phyloP scores from a whole-genome alignment of 2,797 vertebrate genomes.

The Mastacembelus armatus region DNA sequence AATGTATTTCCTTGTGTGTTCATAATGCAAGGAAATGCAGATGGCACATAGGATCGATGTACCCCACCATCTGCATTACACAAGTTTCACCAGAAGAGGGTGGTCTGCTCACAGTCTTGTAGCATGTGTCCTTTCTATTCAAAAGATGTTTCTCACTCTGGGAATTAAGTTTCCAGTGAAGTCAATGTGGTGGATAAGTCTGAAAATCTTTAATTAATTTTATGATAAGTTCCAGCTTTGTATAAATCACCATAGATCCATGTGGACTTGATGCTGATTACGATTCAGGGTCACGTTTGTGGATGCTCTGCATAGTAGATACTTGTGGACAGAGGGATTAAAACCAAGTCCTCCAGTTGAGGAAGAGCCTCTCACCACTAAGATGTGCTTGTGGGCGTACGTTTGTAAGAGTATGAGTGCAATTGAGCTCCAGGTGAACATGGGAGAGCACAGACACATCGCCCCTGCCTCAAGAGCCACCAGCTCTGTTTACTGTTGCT shows the following conservation, averaged over 20 bases:
- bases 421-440: not conserved
- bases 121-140: not conserved
- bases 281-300: not conserved
- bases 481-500: not conserved
- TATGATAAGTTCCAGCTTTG: not conserved
- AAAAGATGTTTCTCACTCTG: too few relatives aligned
- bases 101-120: not conserved
- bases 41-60: not conserved
- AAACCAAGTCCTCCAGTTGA: not conserved
- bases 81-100: slow-evolving; percentile 39
- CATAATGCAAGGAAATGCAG: too few relatives aligned
- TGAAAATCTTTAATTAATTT: not conserved
- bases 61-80: not conserved
- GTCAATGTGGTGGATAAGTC: not conserved
- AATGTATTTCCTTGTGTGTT: too few relatives aligned
- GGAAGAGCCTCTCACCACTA: not conserved
- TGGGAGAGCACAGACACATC: not conserved
- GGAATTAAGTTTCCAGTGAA: not conserved
- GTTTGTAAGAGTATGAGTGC: not conserved
- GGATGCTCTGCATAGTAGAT: not conserved
- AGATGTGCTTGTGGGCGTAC: not conserved
- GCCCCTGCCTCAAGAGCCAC: not conserved
- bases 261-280: too few relatives aligned
- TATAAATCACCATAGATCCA: not conserved
- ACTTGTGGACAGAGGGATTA: not conserved